Evolutionary conservation across 2,113 vertebrate species (phyloP).

Genomic region (Hippoglossus stenolepis): DNA sequence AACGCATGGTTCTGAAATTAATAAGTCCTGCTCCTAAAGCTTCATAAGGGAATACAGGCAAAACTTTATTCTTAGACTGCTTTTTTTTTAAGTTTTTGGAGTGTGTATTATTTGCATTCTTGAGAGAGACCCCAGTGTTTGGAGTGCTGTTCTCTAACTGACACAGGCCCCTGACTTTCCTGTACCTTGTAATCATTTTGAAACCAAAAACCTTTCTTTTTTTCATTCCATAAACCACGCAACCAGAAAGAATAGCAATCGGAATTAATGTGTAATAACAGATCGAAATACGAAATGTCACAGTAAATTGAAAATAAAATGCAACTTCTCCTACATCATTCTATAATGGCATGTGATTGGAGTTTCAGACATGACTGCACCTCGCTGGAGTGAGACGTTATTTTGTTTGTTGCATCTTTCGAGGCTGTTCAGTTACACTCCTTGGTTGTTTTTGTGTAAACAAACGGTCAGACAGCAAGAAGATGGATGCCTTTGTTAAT

Average conservation of each 20-base stretch:
- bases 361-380: constrained; percentile 67
- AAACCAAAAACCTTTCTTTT: neutral
- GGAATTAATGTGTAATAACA: constrained; percentile 38
- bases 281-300: constrained; percentile 64
- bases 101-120: neutral
- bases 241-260: neutral
- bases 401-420: constrained; percentile 70
- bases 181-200: constrained; percentile 9
- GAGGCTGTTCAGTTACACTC: constrained; percentile 70
- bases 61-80: neutral
- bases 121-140: neutral
- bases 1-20: too few relatives aligned
- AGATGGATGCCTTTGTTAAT: constrained; percentile 75
- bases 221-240: constrained; percentile 5
- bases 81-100: neutral
- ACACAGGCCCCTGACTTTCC: constrained; percentile 4
- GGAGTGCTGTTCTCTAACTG: neutral
- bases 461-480: constrained; percentile 56
- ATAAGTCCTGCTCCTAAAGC: too few relatives aligned
- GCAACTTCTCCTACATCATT: constrained; percentile 39
- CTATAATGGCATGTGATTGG: constrained; percentile 52
- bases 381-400: constrained; percentile 69
- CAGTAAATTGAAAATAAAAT: constrained; percentile 58
- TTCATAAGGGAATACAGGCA: neutral
- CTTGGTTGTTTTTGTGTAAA: constrained; percentile 68